A percentile compares a stretch with the other conserved stretches of the same genome.
These are phyloP conservation scores for Siniperca obscura DNA, from an alignment of 2,797 vertebrate species.

Conservation along the genomic window DNA sequence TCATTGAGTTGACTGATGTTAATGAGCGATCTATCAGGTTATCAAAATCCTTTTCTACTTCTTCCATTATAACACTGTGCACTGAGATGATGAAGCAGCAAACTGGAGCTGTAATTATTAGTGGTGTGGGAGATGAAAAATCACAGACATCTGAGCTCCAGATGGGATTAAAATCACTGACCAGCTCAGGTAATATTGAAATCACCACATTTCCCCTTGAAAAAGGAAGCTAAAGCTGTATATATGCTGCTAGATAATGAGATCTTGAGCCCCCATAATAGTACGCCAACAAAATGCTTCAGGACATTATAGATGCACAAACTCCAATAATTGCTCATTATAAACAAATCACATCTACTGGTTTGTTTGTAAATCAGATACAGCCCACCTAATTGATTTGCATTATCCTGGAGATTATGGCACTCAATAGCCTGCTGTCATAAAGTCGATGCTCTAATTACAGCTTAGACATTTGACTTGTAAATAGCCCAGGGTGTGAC, in stretches of 20 bases:
- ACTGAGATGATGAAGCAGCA: background rate
- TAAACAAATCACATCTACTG: conserved; percentile 5
- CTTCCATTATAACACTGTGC: background rate
- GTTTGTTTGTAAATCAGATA: conserved; percentile 34
- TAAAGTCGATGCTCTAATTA: conserved; percentile 34
- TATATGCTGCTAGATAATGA: conserved; percentile 10
- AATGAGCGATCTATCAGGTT: background rate
- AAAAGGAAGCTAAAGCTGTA: background rate
- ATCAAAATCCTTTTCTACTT: background rate
- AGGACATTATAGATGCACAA: background rate
- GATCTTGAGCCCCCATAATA: conserved; percentile 5
- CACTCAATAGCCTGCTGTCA: conserved; percentile 20
- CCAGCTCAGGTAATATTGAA: background rate
- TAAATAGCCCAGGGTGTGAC: conserved; percentile 41
- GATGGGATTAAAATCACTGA: background rate
- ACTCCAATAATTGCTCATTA: conserved; percentile 16
- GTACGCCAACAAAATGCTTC: background rate
- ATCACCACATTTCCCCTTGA: background rate
- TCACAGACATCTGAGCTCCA: background rate
- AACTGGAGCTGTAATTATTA: background rate
- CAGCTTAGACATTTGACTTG: conserved; percentile 36
- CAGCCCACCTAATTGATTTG: conserved; percentile 14
- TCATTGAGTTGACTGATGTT: background rate
- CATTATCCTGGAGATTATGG: conserved; percentile 8
- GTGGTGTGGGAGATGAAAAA: background rate